A percentile compares a stretch with the other conserved stretches of the same genome.
Evolutionary conservation across 2,888 invertebrate species (phyloP).

Genomic region (Heliconius ethilla): DNA sequence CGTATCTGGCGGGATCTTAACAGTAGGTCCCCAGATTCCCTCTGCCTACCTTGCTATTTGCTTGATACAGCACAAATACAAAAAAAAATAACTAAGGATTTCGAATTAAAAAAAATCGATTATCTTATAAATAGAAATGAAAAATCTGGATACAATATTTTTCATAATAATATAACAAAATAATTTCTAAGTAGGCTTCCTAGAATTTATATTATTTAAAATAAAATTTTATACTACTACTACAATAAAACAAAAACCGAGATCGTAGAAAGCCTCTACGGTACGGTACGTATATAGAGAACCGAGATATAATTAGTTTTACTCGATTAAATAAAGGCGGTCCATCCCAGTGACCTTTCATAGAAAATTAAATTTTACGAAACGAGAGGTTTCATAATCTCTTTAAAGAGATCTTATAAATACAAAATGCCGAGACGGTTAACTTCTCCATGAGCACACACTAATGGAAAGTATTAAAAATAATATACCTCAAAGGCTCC

Average conservation of each 20-base stretch:
- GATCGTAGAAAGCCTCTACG: background rate
- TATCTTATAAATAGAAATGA: background rate
- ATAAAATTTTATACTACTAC: background rate
- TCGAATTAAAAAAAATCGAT: too few relatives aligned
- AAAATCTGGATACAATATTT: background rate
- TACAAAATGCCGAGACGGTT: slow-evolving; percentile 26
- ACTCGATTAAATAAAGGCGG: slow-evolving; percentile 18
- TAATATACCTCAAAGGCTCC: slow-evolving; percentile 66
- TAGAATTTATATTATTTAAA: background rate
- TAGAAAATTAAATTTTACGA: slow-evolving; percentile 22
- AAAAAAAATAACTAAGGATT: too few relatives aligned
- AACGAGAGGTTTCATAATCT: slow-evolving; percentile 18
- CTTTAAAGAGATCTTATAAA: slow-evolving; percentile 16
- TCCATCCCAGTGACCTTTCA: slow-evolving; percentile 18
- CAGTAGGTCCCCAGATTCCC: too few relatives aligned
- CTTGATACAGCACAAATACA: too few relatives aligned
- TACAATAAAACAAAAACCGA: background rate
- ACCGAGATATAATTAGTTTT: slow-evolving; percentile 24
- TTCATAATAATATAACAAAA: background rate
- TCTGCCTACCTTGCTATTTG: too few relatives aligned
- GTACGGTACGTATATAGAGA: background rate
- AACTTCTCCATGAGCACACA: slow-evolving; percentile 56
- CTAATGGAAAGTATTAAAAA: slow-evolving; percentile 59
- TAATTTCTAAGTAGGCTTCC: background rate
- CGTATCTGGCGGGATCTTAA: too few relatives aligned